These are phyloP conservation scores for Acanthopagrus latus DNA, from an alignment of 2,797 vertebrate genomes.

Conservation along the genomic window DNA sequence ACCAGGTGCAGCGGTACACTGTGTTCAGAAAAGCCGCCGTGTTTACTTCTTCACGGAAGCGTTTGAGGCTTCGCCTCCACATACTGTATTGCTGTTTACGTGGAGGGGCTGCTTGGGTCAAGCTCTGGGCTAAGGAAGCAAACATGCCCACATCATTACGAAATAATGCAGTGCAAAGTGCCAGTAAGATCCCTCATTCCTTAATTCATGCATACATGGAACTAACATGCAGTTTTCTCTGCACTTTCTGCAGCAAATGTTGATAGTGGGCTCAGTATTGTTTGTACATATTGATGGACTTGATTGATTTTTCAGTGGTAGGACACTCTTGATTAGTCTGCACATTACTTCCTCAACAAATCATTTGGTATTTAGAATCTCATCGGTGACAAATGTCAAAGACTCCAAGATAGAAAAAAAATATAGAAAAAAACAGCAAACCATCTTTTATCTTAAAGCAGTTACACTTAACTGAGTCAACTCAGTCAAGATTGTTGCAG, in stretches of 20 bases:
- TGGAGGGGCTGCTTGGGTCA: constrained; percentile 26
- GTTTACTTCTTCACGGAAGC: constrained; percentile 50
- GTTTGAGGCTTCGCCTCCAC: constrained; percentile 47
- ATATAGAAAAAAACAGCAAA: background rate
- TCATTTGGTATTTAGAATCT: background rate
- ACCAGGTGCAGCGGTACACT: constrained; percentile 45
- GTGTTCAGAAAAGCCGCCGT: constrained; percentile 35
- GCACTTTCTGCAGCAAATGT: background rate
- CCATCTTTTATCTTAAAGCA: background rate
- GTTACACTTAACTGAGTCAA: background rate
- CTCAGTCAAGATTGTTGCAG: background rate
- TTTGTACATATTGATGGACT: background rate
- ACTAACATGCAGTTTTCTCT: background rate
- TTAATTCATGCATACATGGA: no score
- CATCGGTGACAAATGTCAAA: background rate
- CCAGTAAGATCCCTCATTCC: background rate
- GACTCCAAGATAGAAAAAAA: background rate
- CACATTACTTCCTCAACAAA: background rate
- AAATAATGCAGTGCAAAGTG: background rate
- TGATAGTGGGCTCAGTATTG: background rate
- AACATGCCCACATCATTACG: background rate
- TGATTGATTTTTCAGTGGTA: background rate
- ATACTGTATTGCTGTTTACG: constrained; percentile 33
- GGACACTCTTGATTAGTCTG: background rate
- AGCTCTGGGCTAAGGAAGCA: background rate